Conservation (phyloP, 2,113 vertebrate genomes). For the Nerophis lumbriciformis region DNA sequence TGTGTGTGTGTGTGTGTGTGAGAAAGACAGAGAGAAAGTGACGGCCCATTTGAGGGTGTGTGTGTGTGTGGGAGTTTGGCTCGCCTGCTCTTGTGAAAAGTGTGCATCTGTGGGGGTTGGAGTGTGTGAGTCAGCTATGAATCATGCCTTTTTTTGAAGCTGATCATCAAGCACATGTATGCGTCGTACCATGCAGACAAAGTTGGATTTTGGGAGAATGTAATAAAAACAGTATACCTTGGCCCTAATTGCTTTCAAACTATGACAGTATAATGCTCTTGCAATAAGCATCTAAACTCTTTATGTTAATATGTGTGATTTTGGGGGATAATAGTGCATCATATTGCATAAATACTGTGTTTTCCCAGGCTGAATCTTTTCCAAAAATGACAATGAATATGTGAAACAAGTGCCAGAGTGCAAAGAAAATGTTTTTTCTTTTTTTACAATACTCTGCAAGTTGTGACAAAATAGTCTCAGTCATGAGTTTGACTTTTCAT, state of each 20-base stretch:
- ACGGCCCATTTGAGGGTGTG: conserved; percentile 1
- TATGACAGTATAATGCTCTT: background rate
- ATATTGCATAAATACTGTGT: no score
- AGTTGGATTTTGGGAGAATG: no score
- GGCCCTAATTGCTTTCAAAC: background rate
- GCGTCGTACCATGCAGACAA: background rate
- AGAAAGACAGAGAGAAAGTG: no score
- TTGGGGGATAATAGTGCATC: no score
- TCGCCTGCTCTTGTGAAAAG: conserved; percentile 63
- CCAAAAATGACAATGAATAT: no score
- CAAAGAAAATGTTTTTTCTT: no score
- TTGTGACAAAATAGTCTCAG: no score
- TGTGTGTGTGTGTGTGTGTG: conserved; percentile 9
- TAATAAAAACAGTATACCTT: background rate
- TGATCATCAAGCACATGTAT: conserved; percentile 26
- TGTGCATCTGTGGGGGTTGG: conserved; percentile 64
- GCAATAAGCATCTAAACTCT: background rate
- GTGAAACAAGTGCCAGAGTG: no score
- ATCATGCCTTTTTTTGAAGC: conserved; percentile 46
- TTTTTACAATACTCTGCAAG: no score
- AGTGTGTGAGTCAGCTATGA: conserved; percentile 67
- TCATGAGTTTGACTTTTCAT: no score
- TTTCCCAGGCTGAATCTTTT: no score
- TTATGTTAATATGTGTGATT: no score
- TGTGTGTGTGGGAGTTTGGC: conserved; percentile 52